Conservation (phyloP, 2,888 invertebrate genomes). For the Ctenicera cuprea region DNA sequence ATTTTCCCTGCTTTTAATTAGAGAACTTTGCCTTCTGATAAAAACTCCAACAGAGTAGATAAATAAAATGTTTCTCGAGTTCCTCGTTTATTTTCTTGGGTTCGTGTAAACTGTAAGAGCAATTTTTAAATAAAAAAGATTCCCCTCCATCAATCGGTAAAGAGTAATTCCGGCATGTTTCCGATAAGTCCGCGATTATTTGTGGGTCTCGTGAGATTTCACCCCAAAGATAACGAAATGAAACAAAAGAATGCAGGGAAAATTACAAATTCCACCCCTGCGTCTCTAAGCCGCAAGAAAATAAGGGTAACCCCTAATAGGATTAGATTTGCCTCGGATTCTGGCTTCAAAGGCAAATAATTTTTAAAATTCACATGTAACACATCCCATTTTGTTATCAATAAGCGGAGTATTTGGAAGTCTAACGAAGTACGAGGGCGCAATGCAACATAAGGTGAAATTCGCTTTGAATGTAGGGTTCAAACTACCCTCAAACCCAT, state of each 20-base stretch:
- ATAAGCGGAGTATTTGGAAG: slow-evolving; percentile 50
- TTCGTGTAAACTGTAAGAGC: background rate
- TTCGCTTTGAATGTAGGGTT: slow-evolving; percentile 54
- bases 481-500: slow-evolving; percentile 57
- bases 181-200: slow-evolving; percentile 40
- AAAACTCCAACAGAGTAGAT: slow-evolving; percentile 40
- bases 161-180: slow-evolving; percentile 5
- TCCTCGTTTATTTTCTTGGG: slow-evolving; percentile 6
- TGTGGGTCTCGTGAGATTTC: slow-evolving; percentile 38
- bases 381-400: slow-evolving; percentile 54
- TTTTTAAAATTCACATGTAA: slow-evolving; percentile 52
- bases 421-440: slow-evolving; percentile 50
- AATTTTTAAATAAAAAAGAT: background rate
- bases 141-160: background rate
- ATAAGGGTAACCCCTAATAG: slow-evolving; percentile 51
- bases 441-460: slow-evolving; percentile 51
- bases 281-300: slow-evolving; percentile 47
- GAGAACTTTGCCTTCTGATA: slow-evolving; percentile 45
- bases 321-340: slow-evolving; percentile 46
- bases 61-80: slow-evolving; percentile 20
- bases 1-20: slow-evolving; percentile 55
- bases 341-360: slow-evolving; percentile 43
- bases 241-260: slow-evolving; percentile 46
- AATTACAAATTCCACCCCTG: slow-evolving; percentile 55
- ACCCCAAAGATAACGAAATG: slow-evolving; percentile 43